Evolutionary conservation across 2,113 vertebrate genomes (phyloP).

Genomic region (Canis aureus): DNA sequence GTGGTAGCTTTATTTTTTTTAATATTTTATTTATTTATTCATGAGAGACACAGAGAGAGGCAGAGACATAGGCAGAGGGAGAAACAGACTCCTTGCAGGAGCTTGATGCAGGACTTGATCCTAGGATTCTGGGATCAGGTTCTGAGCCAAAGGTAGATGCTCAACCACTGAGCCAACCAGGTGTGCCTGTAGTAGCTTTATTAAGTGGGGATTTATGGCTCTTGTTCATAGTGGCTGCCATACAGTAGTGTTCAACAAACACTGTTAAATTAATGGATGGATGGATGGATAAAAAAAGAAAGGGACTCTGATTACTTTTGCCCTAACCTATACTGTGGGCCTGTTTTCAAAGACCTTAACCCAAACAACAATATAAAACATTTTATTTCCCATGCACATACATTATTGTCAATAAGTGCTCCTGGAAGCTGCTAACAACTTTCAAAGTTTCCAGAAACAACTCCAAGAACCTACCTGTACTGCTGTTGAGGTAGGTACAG

Average conservation of each 20-base stretch:
- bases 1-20: neutral
- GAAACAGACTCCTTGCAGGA: no score
- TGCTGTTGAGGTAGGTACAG: slow-evolving; percentile 82
- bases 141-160: no score
- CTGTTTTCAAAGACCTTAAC: neutral
- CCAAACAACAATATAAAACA: neutral
- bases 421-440: neutral
- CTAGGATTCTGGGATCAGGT: no score
- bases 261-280: neutral
- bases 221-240: neutral
- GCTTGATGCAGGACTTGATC: no score
- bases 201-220: neutral
- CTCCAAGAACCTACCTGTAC: slow-evolving; percentile 77
- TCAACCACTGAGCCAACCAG: no score
- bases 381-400: neutral
- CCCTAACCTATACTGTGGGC: neutral
- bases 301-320: neutral
- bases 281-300: neutral
- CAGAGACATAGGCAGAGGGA: no score
- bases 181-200: neutral
- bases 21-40: no score
- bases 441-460: neutral
- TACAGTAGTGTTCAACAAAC: neutral
- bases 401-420: accelerated
- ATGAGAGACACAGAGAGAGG: no score